phyloP scores from a whole-genome alignment of 2,113 vertebrate species.

The Petromus typicus region DNA sequence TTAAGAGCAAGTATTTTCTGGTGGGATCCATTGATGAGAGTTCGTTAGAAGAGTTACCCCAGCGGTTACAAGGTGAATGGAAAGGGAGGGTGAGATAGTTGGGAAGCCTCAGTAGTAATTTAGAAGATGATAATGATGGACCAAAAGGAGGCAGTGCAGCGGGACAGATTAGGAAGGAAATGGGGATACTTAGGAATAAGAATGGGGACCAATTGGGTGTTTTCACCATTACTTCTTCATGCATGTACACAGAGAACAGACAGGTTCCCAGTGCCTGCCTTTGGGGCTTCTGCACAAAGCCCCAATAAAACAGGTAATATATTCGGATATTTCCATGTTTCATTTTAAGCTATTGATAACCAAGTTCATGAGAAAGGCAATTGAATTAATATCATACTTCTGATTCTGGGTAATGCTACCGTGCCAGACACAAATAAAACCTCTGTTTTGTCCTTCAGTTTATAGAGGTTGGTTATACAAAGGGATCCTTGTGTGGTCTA shows the following conservation, averaged over 20 bases:
- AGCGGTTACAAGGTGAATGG: neutral
- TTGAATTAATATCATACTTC: neutral
- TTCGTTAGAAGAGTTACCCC: neutral
- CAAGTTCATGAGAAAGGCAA: neutral
- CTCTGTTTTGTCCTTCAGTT: slow-evolving; percentile 42
- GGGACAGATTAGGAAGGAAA: neutral
- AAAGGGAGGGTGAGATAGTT: neutral
- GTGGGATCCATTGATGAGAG: neutral
- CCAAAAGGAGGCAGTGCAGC: neutral
- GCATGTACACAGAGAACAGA: neutral
- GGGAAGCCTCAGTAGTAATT: neutral
- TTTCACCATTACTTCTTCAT: neutral
- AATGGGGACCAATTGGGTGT: neutral
- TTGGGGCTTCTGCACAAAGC: neutral
- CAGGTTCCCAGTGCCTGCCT: neutral
- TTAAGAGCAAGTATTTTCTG: neutral
- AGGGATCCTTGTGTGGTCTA: slow-evolving; percentile 61
- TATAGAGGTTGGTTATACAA: slow-evolving; percentile 69
- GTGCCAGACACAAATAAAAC: slow-evolving; percentile 42
- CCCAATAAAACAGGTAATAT: neutral
- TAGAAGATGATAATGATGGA: neutral
- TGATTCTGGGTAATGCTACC: slow-evolving; percentile 1
- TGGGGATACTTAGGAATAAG: neutral
- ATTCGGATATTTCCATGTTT: neutral
- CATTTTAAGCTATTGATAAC: slow-evolving; percentile 50